Evolutionary conservation across 2,113 vertebrate species (phyloP), one percentile per base, ranked within the genome.

Genomic region (Callipepla californica): DNA sequence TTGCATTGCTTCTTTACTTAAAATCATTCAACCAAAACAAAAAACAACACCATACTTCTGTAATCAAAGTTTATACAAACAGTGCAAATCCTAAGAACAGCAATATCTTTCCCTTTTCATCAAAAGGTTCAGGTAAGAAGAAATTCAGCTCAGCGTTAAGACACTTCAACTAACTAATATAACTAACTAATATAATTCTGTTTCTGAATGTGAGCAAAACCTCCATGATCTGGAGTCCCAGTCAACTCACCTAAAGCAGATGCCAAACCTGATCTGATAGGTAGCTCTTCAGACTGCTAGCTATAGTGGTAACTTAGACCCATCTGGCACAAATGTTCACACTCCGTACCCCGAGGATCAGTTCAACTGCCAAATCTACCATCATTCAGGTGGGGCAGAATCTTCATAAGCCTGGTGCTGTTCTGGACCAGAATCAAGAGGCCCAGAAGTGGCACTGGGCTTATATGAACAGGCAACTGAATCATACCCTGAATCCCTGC

Each of bases 371-470:
- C 21, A 19, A 59, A 55, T 57, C 58, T 76, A 44, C 18, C 34
- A 38, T 61, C 19, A 55, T 16, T 70, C 5, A 55, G 28, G 34
- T n/a, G 51, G 66, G 38, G 53, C 1, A 48, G 25, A 55, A 45
- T 23, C 40, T 73, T 57, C 53, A 36, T 6, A 26, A 85, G 63
- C 55, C 6, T 11, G 17, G 34, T 50, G 45, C 26, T 61, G 17
- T 51, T 80, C 23, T 59, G 53, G 28, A 84, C 62, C 15, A 69
- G 62, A 30, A 75, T 26, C 30, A 25, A 12, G 42, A 74, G 51
- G 20, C 20, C 36, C 0, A 0, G 28, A 63, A 66, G 57, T 51
- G 36, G 21, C 3, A 67, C 13, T 40, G 13, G 17, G 19, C 2
- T 1, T 61, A 26, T 57, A 9, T 28, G 12, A 42, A 34, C 28